Conservation (phyloP, 2,888 invertebrate species). For the Erebia epiphron region DNA sequence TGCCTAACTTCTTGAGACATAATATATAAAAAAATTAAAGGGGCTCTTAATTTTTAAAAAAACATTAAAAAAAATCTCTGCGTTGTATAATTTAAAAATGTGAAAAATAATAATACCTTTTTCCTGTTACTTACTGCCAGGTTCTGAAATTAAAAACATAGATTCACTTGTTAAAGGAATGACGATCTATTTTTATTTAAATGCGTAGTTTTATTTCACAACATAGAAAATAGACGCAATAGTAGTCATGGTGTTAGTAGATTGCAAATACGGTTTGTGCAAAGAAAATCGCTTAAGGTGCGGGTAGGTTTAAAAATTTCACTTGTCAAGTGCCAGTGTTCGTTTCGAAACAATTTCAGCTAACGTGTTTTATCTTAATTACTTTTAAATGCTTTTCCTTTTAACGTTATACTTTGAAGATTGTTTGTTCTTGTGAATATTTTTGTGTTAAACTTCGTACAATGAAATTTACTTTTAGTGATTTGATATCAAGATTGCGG, state of each 20-base stretch:
- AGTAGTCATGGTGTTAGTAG: background rate
- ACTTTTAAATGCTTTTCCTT: background rate
- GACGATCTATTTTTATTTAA: background rate
- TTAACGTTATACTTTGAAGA: background rate
- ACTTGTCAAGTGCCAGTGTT: conserved; percentile 22
- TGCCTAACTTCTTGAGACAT: no score
- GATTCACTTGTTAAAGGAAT: no score
- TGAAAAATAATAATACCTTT: no score
- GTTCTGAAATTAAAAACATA: background rate
- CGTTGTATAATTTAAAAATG: no score
- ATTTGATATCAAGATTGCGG: conserved; percentile 66
- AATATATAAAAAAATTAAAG: no score
- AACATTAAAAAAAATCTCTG: no score
- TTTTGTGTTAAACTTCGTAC: conserved; percentile 17
- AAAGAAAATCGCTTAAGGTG: conserved; percentile 4
- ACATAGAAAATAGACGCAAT: background rate
- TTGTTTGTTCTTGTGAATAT: background rate
- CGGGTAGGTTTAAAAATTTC: conserved; percentile 28
- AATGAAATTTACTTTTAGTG: conserved; percentile 73
- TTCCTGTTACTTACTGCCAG: background rate
- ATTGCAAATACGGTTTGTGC: background rate
- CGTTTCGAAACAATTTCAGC: conserved; percentile 2
- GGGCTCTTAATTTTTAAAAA: no score
- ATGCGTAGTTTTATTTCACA: conserved; percentile 26
- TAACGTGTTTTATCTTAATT: conserved; percentile 13